Evolutionary conservation across 1,140 invertebrate species (phyloP).

Genomic region (Meloidogyne hapla): DNA sequence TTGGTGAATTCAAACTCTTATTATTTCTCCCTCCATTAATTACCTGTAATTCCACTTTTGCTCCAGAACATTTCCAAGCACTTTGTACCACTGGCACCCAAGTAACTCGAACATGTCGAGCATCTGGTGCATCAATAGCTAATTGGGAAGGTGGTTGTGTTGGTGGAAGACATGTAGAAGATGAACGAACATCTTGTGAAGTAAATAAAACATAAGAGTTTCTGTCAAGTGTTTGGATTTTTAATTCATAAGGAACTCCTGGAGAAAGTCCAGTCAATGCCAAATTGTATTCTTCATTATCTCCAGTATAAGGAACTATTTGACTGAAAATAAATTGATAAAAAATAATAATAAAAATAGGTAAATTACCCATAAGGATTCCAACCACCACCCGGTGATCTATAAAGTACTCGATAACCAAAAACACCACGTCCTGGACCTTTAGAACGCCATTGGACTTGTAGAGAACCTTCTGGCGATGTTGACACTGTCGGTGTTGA

Average conservation of each 20-base stretch:
- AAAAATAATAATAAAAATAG: neutral
- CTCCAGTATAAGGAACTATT: slow-evolving; percentile 62
- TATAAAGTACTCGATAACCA: slow-evolving; percentile 60
- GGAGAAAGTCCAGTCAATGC: slow-evolving; percentile 53
- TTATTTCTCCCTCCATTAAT: no score
- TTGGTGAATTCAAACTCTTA: no score
- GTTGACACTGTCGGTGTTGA: slow-evolving; percentile 54
- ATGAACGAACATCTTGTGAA: slow-evolving; percentile 42
- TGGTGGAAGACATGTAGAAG: slow-evolving; percentile 54
- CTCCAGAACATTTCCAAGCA: slow-evolving; percentile 56
- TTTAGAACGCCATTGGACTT: slow-evolving; percentile 56
- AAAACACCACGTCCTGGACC: slow-evolving; percentile 62
- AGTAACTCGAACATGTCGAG: slow-evolving; percentile 57
- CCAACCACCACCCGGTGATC: slow-evolving; percentile 55
- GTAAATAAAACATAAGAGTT: slow-evolving; percentile 64
- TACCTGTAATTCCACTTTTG: slow-evolving; percentile 52
- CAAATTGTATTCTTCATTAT: slow-evolving; percentile 58
- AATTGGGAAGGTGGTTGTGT: slow-evolving; percentile 57
- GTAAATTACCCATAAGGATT: slow-evolving; percentile 62
- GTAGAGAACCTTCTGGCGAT: slow-evolving; percentile 45
- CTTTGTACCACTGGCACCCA: slow-evolving; percentile 58
- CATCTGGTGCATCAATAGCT: slow-evolving; percentile 57
- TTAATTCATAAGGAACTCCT: slow-evolving; percentile 56
- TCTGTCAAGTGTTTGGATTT: slow-evolving; percentile 61
- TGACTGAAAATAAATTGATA: slow-evolving; percentile 49